Percentiles rank a stretch among this genome's conserved stretches.
phyloP scores from a whole-genome alignment of 2,113 vertebrate species.

The Megaleporinus macrocephalus region DNA sequence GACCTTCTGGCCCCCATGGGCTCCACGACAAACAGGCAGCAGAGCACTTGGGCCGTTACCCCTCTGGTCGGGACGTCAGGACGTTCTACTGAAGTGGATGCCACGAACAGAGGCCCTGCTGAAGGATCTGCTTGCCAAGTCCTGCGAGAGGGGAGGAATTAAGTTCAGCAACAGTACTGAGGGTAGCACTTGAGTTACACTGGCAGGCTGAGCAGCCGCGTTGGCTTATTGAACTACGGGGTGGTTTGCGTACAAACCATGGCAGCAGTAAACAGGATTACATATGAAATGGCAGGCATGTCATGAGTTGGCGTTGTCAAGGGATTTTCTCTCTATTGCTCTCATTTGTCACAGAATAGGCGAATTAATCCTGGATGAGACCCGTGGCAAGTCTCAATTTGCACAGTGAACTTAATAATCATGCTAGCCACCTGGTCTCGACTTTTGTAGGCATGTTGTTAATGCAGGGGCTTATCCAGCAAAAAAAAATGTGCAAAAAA shows the following conservation, averaged over 20 bases:
- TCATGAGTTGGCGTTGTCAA: constrained; percentile 8
- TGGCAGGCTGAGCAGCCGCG: background rate
- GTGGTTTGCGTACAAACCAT: constrained; percentile 10
- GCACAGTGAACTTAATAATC: constrained; percentile 1
- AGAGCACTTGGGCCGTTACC: constrained; percentile 70
- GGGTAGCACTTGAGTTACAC: background rate
- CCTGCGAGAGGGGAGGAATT: constrained; percentile 62
- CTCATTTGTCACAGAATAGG: constrained; percentile 29
- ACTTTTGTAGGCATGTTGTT: background rate
- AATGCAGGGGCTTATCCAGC: constrained; percentile 9
- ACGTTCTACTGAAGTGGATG: constrained; percentile 73
- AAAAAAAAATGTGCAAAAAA: background rate
- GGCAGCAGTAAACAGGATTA: constrained; percentile 34
- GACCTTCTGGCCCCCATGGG: constrained; percentile 70
- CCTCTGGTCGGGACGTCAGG: constrained; percentile 62
- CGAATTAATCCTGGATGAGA: constrained; percentile 5
- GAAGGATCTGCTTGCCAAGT: constrained; percentile 76
- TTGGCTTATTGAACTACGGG: background rate
- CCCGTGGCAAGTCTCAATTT: constrained; percentile 13
- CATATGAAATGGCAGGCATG: constrained; percentile 3
- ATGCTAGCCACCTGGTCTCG: constrained; percentile 13
- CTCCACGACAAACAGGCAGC: constrained; percentile 80
- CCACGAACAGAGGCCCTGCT: constrained; percentile 71
- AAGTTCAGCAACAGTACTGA: background rate
- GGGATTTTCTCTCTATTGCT: constrained; percentile 19